These are phyloP conservation scores for Scatophagus argus DNA, from an alignment of 2,113 vertebrate genomes.

Conservation along the genomic window DNA sequence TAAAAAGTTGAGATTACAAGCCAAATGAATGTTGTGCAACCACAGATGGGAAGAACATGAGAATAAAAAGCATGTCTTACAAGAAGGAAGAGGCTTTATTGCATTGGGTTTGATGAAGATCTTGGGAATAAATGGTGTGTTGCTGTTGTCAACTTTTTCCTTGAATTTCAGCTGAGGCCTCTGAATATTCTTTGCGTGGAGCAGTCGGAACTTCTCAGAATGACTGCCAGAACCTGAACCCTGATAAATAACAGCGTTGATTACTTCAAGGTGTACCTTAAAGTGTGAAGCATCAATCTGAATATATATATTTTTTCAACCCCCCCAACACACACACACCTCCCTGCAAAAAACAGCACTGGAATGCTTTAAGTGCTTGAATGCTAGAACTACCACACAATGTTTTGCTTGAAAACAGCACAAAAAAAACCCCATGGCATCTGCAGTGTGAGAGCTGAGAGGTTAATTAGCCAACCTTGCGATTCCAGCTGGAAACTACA, in stretches of 20 bases:
- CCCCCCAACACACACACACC: too few relatives aligned
- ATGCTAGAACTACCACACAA: conserved; percentile 21
- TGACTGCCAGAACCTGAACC: conserved; percentile 81
- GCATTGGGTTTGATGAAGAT: conserved; percentile 96
- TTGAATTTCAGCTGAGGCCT: conserved; percentile 95
- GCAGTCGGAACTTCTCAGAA: conserved; percentile 90
- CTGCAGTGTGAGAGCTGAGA: conserved; percentile 1
- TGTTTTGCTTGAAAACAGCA: conserved; percentile 4
- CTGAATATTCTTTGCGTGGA: conserved; percentile 94
- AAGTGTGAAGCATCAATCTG: not conserved
- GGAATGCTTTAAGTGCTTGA: not conserved
- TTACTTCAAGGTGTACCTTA: conserved; percentile 16
- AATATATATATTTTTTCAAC: too few relatives aligned
- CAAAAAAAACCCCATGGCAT: conserved; percentile 28
- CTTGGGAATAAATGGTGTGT: conserved; percentile 94
- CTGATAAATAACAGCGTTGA: conserved; percentile 70
- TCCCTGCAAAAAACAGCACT: not conserved
- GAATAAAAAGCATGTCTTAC: conserved; percentile 77
- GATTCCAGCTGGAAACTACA: conserved; percentile 97
- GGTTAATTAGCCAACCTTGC: conserved; percentile 87
- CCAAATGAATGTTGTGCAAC: not conserved
- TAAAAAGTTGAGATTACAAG: not conserved
- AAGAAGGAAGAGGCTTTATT: conserved; percentile 89
- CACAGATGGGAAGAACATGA: not conserved
- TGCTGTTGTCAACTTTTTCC: conserved; percentile 96